phyloP scores from a whole-genome alignment of 2,888 invertebrate species.

The Apodemia zela region DNA sequence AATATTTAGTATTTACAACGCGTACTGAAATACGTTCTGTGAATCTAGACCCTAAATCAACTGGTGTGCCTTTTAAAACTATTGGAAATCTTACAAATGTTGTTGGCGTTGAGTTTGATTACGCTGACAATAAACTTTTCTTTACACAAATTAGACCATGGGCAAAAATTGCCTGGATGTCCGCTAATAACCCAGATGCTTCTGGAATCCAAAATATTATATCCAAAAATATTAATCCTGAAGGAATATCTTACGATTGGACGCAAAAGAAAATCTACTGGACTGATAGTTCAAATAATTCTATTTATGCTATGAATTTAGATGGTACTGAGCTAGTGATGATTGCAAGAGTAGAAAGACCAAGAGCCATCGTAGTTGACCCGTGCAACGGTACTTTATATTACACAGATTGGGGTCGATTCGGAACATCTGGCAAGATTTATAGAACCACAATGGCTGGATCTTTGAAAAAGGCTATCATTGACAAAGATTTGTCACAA shows the following conservation, averaged over 20 bases:
- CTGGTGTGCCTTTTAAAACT: slow-evolving; percentile 91
- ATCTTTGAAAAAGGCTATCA: slow-evolving; percentile 91
- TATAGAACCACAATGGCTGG: slow-evolving; percentile 98
- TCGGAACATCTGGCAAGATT: slow-evolving; percentile 95
- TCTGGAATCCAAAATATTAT: slow-evolving; percentile 84
- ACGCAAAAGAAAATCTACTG: slow-evolving; percentile 98
- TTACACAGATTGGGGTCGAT: slow-evolving; percentile 97
- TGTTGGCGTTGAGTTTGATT: slow-evolving; percentile 97
- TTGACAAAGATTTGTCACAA: slow-evolving; percentile 94
- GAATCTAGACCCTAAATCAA: slow-evolving; percentile 91
- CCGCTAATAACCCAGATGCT: slow-evolving; percentile 84
- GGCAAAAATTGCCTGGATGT: slow-evolving; percentile 92
- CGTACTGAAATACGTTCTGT: slow-evolving; percentile 95
- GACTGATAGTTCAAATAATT: slow-evolving; percentile 97
- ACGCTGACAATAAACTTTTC: slow-evolving; percentile 90
- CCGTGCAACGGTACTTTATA: slow-evolving; percentile 97
- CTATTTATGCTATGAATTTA: slow-evolving; percentile 96
- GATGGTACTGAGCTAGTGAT: slow-evolving; percentile 93
- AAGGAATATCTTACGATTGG: slow-evolving; percentile 98
- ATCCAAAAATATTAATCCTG: slow-evolving; percentile 91
- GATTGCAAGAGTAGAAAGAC: slow-evolving; percentile 95
- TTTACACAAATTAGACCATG: slow-evolving; percentile 97
- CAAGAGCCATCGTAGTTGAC: slow-evolving; percentile 96
- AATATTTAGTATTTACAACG: slow-evolving; percentile 96
- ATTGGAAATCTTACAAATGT: slow-evolving; percentile 93